Conservation (phyloP, 2,113 vertebrate genomes). For the Acrocephalus kingi region DNA sequence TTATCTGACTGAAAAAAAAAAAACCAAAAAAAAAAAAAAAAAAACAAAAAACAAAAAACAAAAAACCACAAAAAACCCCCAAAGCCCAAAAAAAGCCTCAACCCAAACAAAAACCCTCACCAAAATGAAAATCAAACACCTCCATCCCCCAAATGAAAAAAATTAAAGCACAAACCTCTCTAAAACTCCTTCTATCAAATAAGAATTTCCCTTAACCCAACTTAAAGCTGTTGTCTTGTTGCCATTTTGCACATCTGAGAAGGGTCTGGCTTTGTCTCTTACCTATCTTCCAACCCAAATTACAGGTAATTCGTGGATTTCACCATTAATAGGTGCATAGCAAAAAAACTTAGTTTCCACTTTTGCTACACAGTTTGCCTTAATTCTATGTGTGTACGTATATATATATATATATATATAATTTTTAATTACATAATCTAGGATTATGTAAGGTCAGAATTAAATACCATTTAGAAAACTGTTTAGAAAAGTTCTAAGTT, state of each 20-base stretch:
- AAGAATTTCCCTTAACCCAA: background rate
- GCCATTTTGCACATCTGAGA: background rate
- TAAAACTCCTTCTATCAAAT: background rate
- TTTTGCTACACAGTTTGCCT: too few species aligned
- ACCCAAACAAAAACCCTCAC: rapidly evolving
- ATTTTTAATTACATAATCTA: too few species aligned
- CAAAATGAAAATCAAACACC: background rate
- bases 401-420: too few species aligned
- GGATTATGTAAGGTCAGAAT: too few species aligned
- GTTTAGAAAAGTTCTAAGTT: background rate
- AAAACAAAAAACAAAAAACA: background rate
- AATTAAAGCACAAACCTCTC: background rate
- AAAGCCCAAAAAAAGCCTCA: too few species aligned
- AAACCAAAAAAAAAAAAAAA: too few species aligned
- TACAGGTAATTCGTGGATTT: background rate
- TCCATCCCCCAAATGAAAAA: background rate
- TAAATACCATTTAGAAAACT: too few species aligned
- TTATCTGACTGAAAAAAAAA: background rate
- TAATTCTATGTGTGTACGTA: too few species aligned
- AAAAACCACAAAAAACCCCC: too few species aligned
- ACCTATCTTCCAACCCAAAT: background rate
- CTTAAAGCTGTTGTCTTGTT: background rate
- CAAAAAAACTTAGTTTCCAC: background rate
- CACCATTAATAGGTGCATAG: background rate
- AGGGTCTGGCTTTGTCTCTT: background rate